phyloP scores from a whole-genome alignment of 2,113 vertebrate species.

The Tapirus terrestris region DNA sequence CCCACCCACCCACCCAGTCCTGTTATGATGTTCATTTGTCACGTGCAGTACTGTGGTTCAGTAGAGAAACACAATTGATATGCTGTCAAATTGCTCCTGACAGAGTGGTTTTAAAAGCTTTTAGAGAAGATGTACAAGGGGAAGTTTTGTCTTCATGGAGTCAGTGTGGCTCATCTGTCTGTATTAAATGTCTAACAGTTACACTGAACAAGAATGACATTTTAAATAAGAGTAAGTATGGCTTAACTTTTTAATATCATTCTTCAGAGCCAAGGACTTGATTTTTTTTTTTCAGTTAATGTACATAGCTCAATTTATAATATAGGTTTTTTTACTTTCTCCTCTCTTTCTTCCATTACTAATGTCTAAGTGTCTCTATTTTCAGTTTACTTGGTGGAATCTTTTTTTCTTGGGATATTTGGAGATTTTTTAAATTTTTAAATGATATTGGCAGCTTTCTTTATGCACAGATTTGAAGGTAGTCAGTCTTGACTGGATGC shows the following conservation, averaged over 20 bases:
- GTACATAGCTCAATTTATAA: conserved; percentile 62
- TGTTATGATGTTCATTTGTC: conserved; percentile 68
- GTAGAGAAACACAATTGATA: conserved; percentile 84
- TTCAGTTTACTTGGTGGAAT: conserved; percentile 21
- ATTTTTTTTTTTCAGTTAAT: conserved; percentile 48
- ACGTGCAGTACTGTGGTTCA: conserved; percentile 60
- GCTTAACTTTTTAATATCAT: conserved; percentile 87
- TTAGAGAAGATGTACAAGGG: conserved; percentile 84
- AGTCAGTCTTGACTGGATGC: background rate
- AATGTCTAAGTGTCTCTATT: conserved; percentile 35
- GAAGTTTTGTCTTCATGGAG: conserved; percentile 85
- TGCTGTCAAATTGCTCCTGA: conserved; percentile 85
- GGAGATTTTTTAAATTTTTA: background rate
- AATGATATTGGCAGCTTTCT: background rate
- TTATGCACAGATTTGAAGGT: background rate
- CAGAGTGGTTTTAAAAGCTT: conserved; percentile 88
- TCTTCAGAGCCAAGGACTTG: conserved; percentile 79
- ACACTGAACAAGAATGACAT: conserved; percentile 85
- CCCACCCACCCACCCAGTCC: background rate
- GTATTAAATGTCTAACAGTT: conserved; percentile 85
- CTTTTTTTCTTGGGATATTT: background rate
- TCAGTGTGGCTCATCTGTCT: conserved; percentile 86
- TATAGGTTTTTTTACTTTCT: background rate
- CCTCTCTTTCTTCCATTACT: background rate
- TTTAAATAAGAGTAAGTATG: conserved; percentile 87